Base-by-base conservation (phyloP, 2,888 invertebrate species). In the Gastrophysa polygoni region DNA sequence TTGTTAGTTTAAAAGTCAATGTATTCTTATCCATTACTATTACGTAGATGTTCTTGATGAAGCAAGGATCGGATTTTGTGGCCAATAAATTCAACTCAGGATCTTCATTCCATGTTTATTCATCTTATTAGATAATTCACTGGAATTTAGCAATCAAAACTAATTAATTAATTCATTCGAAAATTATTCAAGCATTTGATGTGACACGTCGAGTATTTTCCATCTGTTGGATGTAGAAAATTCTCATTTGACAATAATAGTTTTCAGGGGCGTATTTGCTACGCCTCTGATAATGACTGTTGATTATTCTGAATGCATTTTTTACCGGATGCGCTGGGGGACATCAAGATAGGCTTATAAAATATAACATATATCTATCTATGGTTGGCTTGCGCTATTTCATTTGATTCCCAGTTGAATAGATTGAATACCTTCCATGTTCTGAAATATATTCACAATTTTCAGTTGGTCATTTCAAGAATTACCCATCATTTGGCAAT, bases 251-350 rank as follows among this genome's bases (percentile, higher is more conserved):
- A n/a, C n/a, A n/a, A n/a, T n/a, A n/a, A n/a, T n/a, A n/a, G n/a
- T n/a, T n/a, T n/a, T n/a, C n/a, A n/a, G n/a, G n/a, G n/a, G n/a
- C n/a, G n/a, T n/a, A n/a, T 46, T n/a, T 18, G 18, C 4, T 54
- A 54, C 54, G 43, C 43, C 10, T 5, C 16, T 44, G 44, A 21
- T 24, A 54, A 54, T 54, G 28, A 54, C 28, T 43, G 14, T 38
- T 54, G 8, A 38, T 14, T 24, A 54, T 43, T 44, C 44, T 21
- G 28, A 54, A 54, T 4, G 54, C 28, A 43, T 54, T 54, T 24
- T 17, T 16, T 43, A 54, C 24, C 43, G 54, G 54, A 54, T 54
- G 28, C 24, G 43, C 54, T 43, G 43, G 20, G 21, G 54, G 28
- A 18, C 43, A 54, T 54, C 24, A 43, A 43, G 11, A 14, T n/a